Evolutionary conservation across 2,888 invertebrate species (phyloP), one percentile per base, ranked within the genome.

Genomic region (Phalangium opilio): DNA sequence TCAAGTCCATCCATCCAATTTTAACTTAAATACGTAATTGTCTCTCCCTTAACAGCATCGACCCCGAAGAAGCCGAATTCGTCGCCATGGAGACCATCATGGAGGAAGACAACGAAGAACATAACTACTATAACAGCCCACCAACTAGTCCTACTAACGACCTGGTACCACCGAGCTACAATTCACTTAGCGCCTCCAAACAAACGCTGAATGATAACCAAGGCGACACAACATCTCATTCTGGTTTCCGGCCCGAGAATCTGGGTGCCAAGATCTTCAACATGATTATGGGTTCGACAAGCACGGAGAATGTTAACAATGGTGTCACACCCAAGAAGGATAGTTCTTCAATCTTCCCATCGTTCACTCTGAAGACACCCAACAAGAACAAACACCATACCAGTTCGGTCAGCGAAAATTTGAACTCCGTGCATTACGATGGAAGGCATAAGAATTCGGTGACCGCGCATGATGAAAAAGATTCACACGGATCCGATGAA

Each of bases 1-100:
- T n/a, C n/a, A n/a, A n/a, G n/a, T n/a, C n/a, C n/a, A n/a, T n/a
- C n/a, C n/a, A n/a, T n/a, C n/a, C n/a, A n/a, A n/a, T n/a, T n/a
- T n/a, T n/a, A n/a, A n/a, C n/a, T n/a, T n/a, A n/a, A n/a, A n/a
- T n/a, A n/a, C n/a, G n/a, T n/a, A n/a, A 27, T 27, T 39, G 8
- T 50, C 35, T 45, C 41, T 50, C 3, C n/a, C n/a, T n/a, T n/a
- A n/a, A n/a, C 20, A 52, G 52, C 12, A 52, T 55, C 43, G 48
- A 54, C 41, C 52, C 52, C 12, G 52, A 55, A 35, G 55, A 55
- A 12, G 45, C 50, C 32, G 55, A 54, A 47, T 55, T 55, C 38
- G 38, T 54, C 32, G 54, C 55, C 0, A 50, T 53, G 53, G 53
- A 53, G 33, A 53, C 53, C 2, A 53, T 53, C 11, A 15, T 51